These are phyloP conservation scores for Lacanobia wlatinum DNA, from an alignment of 2,888 invertebrate genomes.

Conservation along the genomic window DNA sequence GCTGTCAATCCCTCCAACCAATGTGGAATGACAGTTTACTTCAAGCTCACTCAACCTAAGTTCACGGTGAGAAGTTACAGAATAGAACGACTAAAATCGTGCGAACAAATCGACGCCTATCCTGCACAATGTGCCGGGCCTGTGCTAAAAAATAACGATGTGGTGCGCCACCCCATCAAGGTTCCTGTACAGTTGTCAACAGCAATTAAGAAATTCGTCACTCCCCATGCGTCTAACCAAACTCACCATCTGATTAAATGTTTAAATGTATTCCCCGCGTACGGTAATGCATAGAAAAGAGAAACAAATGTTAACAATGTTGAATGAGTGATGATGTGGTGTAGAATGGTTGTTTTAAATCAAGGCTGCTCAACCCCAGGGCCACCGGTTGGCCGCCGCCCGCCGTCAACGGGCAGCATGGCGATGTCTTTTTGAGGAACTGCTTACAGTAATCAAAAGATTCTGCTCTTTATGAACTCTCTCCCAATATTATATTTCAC, in stretches of 20 bases:
- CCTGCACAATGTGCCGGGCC: neutral
- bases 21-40: no score
- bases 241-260: slow-evolving; percentile 82
- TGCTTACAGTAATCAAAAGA: no score
- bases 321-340: neutral
- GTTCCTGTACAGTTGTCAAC: slow-evolving; percentile 5
- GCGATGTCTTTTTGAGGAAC: no score
- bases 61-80: no score
- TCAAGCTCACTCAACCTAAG: no score
- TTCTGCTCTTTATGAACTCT: no score
- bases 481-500: no score
- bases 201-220: slow-evolving; percentile 55
- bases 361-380: no score
- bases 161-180: neutral
- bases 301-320: slow-evolving; percentile 67
- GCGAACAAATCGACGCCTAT: slow-evolving; percentile 21
- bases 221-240: slow-evolving; percentile 67
- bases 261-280: slow-evolving; percentile 72
- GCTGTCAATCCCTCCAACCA: no score
- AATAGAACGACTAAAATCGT: neutral
- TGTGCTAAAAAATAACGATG: neutral
- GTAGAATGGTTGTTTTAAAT: neutral
- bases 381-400: no score
- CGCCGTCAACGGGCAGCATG: no score
- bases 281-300: slow-evolving; percentile 77